Conservation (phyloP, 2,113 vertebrate species). For the Malurus alboscapulatus region DNA sequence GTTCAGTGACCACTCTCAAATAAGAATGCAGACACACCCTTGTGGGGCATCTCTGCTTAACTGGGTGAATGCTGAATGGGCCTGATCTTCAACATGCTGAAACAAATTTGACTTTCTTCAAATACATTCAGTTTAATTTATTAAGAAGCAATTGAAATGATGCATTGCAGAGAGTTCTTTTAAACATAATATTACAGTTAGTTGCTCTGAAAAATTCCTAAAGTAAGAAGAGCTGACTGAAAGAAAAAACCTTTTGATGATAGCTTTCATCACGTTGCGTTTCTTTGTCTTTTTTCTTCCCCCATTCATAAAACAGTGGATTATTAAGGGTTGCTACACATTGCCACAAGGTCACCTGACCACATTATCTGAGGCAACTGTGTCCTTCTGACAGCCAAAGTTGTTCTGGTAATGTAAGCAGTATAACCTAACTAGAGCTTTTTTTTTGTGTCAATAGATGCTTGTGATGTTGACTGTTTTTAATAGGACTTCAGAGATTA, state of each 20-base stretch:
- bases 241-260: not conserved
- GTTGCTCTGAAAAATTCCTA: not conserved
- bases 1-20: not conserved
- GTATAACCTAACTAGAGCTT: not conserved
- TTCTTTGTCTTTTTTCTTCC: not conserved
- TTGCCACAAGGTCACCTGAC: not conserved
- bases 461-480: not conserved
- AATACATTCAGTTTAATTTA: not conserved
- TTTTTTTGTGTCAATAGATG: not conserved
- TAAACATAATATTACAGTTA: not conserved
- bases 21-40: not conserved
- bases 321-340: not conserved
- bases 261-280: not conserved
- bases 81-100: no score
- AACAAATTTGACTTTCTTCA: not conserved
- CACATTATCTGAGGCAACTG: not conserved
- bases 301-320: not conserved
- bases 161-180: not conserved
- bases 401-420: not conserved
- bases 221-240: not conserved
- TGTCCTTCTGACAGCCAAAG: not conserved
- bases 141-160: not conserved
- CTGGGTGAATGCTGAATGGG: not conserved
- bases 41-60: not conserved
- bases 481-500: constrained; percentile 3